A percentile compares a stretch with the other conserved stretches of the same genome.
These are phyloP conservation scores for Typhlichthys eigenmanni DNA, from an alignment of 2,797 vertebrate species.

Conservation along the genomic window DNA sequence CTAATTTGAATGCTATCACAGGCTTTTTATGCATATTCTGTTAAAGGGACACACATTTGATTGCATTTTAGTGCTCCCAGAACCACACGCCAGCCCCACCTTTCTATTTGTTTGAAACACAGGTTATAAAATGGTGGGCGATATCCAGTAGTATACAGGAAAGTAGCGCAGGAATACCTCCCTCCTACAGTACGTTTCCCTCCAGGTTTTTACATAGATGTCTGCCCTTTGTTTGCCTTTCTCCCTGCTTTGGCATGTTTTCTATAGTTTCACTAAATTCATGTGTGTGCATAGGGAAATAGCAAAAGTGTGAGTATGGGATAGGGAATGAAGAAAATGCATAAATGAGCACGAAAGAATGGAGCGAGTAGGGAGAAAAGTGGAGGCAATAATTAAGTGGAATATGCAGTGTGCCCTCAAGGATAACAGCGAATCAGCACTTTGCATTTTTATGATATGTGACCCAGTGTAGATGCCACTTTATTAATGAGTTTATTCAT, in stretches of 20 bases:
- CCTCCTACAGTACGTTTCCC: constrained; percentile 30
- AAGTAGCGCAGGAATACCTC: constrained; percentile 21
- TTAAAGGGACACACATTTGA: too few species aligned
- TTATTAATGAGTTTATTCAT: constrained; percentile 67
- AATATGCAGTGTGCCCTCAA: constrained; percentile 49
- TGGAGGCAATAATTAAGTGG: constrained; percentile 54
- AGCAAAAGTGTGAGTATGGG: constrained; percentile 30
- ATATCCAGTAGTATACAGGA: too few species aligned
- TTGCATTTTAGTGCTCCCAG: too few species aligned
- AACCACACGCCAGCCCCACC: too few species aligned
- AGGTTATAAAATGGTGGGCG: too few species aligned
- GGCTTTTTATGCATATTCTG: too few species aligned
- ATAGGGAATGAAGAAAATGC: not conserved
- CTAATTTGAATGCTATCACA: too few species aligned
- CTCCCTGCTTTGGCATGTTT: not conserved
- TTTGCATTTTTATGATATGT: constrained; percentile 62
- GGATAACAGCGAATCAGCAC: constrained; percentile 53
- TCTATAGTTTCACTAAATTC: constrained; percentile 24
- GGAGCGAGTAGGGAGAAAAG: constrained; percentile 2
- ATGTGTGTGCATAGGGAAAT: constrained; percentile 25
- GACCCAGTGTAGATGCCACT: constrained; percentile 47
- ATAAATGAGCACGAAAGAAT: not conserved
- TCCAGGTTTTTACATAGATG: constrained; percentile 25
- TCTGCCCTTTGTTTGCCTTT: constrained; percentile 13
- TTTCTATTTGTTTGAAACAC: too few species aligned